phyloP scores from a whole-genome alignment of 2,888 invertebrate species.

The Chouioia cunea region DNA sequence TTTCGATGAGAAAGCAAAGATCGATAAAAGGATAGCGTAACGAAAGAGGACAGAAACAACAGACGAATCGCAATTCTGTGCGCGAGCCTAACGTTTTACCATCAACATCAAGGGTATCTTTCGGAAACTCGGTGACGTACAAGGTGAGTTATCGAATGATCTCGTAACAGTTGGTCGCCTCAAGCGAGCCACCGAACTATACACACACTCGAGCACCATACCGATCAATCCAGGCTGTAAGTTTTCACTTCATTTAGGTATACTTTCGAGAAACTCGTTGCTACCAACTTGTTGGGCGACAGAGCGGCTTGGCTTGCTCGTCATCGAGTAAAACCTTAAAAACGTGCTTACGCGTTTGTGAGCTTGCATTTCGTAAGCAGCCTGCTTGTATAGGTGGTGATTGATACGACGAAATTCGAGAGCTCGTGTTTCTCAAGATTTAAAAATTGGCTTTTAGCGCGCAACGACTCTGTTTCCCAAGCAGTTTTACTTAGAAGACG shows the following conservation, averaged over 20 bases:
- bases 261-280: constrained; percentile 31
- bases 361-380: constrained; percentile 4
- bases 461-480: constrained; percentile 38
- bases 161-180: constrained; percentile 12
- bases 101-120: background rate
- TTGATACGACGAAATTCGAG: constrained; percentile 8
- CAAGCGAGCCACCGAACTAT: constrained; percentile 22
- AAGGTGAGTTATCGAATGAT: constrained; percentile 3
- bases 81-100: constrained; percentile 34
- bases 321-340: constrained; percentile 14
- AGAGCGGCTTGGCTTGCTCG: constrained; percentile 8
- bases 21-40: constrained; percentile 2
- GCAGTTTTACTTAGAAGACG: constrained; percentile 17
- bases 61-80: constrained; percentile 22
- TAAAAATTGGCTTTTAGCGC: no score
- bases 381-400: constrained; percentile 18
- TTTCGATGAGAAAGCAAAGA: constrained; percentile 28
- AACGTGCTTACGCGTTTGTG: background rate
- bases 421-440: no score
- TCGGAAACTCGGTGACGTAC: background rate
- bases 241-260: constrained; percentile 33
- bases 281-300: constrained; percentile 20
- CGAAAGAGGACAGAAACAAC: constrained; percentile 12
- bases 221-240: constrained; percentile 17
- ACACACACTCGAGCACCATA: constrained; percentile 36